Base-by-base conservation (phyloP, 2,888 invertebrate species). In the Clostera curtula region DNA sequence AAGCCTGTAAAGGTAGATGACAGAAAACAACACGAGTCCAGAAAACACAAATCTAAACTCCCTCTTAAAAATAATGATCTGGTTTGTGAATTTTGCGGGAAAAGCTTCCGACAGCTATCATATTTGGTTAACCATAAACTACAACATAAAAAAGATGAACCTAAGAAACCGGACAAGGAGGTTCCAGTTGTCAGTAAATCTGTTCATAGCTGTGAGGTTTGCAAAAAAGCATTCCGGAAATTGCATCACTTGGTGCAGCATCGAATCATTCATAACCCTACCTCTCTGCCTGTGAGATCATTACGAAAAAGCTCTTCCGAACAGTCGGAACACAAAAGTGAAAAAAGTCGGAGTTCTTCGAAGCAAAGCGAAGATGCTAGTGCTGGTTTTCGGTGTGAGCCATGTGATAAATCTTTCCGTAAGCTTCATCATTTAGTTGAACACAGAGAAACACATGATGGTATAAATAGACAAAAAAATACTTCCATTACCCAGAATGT, bases 341-440 rank as follows among this genome's bases (percentile, higher is more conserved):
- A 43, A 3, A 73, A 66, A 44, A 57, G 55, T 17, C 48, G 51
- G 2, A 37, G 34, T 22, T 31, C 33, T 21, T 23, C 47, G 5
- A 75, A 70, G 40, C 54, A 52, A 33, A 51, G 26, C n/a, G 75
- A 76, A 10, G 80, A 82, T 29, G 51, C 60, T 4, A 73, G 70
- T 31, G 72, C 80, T 5, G 84, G 73, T 3, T 85, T 84, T 43
- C 70, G 84, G 4, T 85, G 85, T 29, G 85, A 85, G 35, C 79
- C 77, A 5, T 85, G 85, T 23, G 85, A 84, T 28, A 85, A 85
- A 40, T 85, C 85, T 0, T 85, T 85, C 32, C 67, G 85, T 33
- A 85, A 85, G 42, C 44, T 85, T 4, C 85, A 85, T 37, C 85
- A 85, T 47, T 58, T 85, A 9, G 85, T 85, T 4, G 84, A 85